Evolutionary conservation across 2,888 invertebrate genomes (phyloP), one percentile per base, ranked within the genome.

Genomic region (Pandemis heparana): DNA sequence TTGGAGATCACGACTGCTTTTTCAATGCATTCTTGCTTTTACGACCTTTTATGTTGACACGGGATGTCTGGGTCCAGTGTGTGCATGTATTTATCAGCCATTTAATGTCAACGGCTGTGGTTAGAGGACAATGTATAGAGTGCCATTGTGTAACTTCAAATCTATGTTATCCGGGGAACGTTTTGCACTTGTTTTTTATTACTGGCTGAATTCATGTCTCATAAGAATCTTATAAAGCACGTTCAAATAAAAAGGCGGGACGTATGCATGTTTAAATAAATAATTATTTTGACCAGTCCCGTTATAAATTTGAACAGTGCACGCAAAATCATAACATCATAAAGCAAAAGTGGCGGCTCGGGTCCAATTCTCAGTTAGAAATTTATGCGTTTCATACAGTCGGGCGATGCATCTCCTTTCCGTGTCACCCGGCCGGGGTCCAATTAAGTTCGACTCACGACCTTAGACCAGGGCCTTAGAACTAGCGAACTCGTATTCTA

Each of bases 401-500:
- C 82, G 83, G 84, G 87, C 90, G 91, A 93, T 94, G 92, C 92
- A 93, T 94, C 93, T 92, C 92, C 90, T 90, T 88, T 89, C 89
- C 90, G 89, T 93, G 93, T 93, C 93, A 92, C 89, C 91, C 92
- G 88, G 89, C 89, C 89, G 85, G 87, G 88, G 89, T 88, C 92
- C 94, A 94, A 94, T 94, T 94, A 94, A 92, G 90, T 92, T 90
- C 88, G 88, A 88, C 94, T 92, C 94, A 94, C 94, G 94, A 94
- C 94, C 94, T 92, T 87, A 77, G 75, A 68, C 77, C 75, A 64
- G 83, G 84, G 90, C 90, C 81, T 77, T 48, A 62, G 81, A 82
- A 75, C 67, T 8, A 76, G 87, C 87, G 73, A 39, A 39, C 18
- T 63, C 14, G 7, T 32, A 32, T 2, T 32, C 23, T 32, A 32